phyloP scores from a whole-genome alignment of 2,797 vertebrate species.

The Phalloptychus januarius region DNA sequence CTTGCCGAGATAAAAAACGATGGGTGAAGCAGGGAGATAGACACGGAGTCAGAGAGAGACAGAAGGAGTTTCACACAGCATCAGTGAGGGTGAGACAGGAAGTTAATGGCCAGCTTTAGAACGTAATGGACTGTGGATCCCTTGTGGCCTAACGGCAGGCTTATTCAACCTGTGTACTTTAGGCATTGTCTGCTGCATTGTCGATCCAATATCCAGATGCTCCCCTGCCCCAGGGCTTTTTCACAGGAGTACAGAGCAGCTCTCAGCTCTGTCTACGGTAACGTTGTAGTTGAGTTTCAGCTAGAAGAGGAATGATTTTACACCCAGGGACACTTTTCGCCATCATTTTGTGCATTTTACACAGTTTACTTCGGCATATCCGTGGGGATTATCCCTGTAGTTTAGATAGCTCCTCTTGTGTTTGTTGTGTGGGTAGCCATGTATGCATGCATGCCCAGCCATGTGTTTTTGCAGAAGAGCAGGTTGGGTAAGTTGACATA shows the following conservation, averaged over 20 bases:
- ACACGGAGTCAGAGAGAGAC: slow-evolving; percentile 13
- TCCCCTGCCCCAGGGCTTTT: slow-evolving; percentile 37
- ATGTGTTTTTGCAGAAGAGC: slow-evolving; percentile 53
- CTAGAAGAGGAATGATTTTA: slow-evolving; percentile 6
- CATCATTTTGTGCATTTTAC: neutral
- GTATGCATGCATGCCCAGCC: slow-evolving; percentile 17
- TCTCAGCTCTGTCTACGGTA: slow-evolving; percentile 8
- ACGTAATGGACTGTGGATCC: slow-evolving; percentile 75
- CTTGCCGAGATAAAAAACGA: slow-evolving; percentile 41
- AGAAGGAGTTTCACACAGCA: neutral
- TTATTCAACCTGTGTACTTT: slow-evolving; percentile 66
- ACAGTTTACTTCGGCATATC: neutral
- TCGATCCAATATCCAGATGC: slow-evolving; percentile 66
- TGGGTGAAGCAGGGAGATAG: slow-evolving; percentile 7
- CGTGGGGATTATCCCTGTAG: neutral
- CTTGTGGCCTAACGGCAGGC: slow-evolving; percentile 61
- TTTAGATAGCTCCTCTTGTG: neutral
- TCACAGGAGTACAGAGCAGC: slow-evolving; percentile 31
- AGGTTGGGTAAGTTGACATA: slow-evolving; percentile 44
- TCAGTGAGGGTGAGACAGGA: slow-evolving; percentile 40
- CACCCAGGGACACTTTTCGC: neutral
- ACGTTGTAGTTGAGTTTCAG: slow-evolving; percentile 14
- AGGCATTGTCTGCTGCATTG: slow-evolving; percentile 55
- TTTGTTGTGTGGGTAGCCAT: slow-evolving; percentile 38
- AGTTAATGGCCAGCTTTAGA: slow-evolving; percentile 67